These are phyloP conservation scores for Kradibia gibbosae DNA, from an alignment of 1,140 invertebrate genomes.

Conservation along the genomic window DNA sequence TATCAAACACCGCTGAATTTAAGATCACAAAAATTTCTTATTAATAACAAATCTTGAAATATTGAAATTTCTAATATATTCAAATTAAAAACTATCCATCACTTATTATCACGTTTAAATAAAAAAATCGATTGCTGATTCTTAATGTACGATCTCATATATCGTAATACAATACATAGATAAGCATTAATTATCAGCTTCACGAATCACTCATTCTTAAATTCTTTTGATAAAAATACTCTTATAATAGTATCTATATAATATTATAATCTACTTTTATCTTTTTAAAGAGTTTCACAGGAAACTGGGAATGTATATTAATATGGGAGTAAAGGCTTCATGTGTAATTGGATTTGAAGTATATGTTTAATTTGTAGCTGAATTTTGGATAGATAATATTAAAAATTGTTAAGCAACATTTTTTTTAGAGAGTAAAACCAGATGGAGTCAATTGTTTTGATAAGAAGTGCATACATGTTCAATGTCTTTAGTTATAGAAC, in stretches of 20 bases:
- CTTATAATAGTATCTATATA: background rate
- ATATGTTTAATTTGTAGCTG: too few species aligned
- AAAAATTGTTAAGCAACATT: too few species aligned
- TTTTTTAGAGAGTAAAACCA: too few species aligned
- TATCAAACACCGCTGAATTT: too few species aligned
- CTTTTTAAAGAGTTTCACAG: background rate
- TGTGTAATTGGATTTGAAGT: too few species aligned
- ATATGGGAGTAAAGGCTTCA: background rate
- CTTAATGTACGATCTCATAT: background rate
- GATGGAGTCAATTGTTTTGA: too few species aligned
- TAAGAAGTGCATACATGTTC: too few species aligned
- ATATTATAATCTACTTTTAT: background rate
- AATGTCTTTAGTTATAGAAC: too few species aligned
- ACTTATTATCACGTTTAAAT: background rate
- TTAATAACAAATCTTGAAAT: too few species aligned
- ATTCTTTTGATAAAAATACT: slow-evolving; percentile 6
- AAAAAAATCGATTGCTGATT: background rate
- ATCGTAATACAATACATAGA: background rate
- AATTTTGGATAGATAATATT: too few species aligned
- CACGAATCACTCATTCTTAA: slow-evolving; percentile 1
- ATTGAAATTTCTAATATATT: background rate
- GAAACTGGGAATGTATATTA: background rate
- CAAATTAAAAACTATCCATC: background rate
- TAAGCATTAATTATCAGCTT: slow-evolving; percentile 2
- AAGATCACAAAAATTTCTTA: too few species aligned